phyloP scores from a whole-genome alignment of 2,888 invertebrate genomes.

The Cryptops parisi region DNA sequence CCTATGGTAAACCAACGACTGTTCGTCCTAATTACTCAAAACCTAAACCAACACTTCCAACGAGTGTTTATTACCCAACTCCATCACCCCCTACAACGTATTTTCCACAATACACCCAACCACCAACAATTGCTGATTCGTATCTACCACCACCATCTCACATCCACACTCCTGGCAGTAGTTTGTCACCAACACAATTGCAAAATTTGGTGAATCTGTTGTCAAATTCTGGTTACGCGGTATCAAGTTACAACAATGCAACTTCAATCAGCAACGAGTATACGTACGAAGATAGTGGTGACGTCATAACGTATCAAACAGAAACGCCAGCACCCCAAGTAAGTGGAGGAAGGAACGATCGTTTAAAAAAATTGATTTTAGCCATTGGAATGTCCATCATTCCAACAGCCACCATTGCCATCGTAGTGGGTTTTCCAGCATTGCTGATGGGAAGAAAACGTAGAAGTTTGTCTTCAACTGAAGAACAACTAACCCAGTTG shows the following conservation, averaged over 20 bases:
- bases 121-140: too few species aligned
- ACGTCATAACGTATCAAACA: background rate
- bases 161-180: too few species aligned
- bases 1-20: too few species aligned
- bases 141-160: too few species aligned
- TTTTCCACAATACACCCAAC: too few species aligned
- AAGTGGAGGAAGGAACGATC: background rate
- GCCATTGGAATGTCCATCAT: slow-evolving; percentile 11
- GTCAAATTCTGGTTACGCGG: background rate
- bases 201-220: background rate
- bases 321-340: slow-evolving; percentile 36
- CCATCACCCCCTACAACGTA: too few species aligned
- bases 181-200: too few species aligned
- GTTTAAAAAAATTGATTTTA: slow-evolving; percentile 1
- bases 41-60: too few species aligned
- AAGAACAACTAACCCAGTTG: background rate
- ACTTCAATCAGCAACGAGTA: background rate
- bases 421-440: slow-evolving; percentile 7
- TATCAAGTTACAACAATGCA: background rate
- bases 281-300: background rate
- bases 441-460: background rate
- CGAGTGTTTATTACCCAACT: too few species aligned
- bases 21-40: too few species aligned
- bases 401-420: slow-evolving; percentile 9
- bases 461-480: background rate